A percentile compares a stretch with the other conserved stretches of the same genome.
phyloP scores from a whole-genome alignment of 1,140 invertebrate species.

The Zeugodacus cucurbitae region DNA sequence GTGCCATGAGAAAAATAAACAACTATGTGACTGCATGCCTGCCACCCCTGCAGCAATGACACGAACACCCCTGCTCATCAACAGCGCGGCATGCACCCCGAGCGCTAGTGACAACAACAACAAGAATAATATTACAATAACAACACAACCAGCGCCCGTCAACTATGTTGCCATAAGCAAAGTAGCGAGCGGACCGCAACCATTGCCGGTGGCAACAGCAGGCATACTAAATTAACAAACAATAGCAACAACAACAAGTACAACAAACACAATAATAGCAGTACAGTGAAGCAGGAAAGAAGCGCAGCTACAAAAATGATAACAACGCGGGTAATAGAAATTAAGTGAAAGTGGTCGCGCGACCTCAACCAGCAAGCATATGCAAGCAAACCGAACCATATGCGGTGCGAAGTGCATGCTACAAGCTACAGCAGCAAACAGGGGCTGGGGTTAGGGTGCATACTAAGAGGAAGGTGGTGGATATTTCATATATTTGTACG shows the following conservation, averaged over 20 bases:
- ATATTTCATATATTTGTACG: background rate
- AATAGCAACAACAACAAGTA: background rate
- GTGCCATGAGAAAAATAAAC: conserved; percentile 33
- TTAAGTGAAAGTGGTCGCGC: conserved; percentile 38
- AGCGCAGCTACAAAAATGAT: conserved; percentile 12
- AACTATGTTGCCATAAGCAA: background rate
- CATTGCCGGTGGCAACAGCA: conserved; percentile 5
- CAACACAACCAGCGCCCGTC: background rate
- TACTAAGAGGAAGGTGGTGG: background rate
- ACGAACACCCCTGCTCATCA: background rate
- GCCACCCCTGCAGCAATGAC: background rate
- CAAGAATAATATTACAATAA: background rate
- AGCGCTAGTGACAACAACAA: background rate
- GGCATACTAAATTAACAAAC: conserved; percentile 26
- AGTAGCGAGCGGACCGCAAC: background rate
- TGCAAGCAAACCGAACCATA: conserved; percentile 45
- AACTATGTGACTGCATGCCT: no score
- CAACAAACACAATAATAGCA: background rate
- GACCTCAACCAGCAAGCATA: conserved; percentile 51
- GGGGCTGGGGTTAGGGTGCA: background rate
- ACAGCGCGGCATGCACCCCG: background rate
- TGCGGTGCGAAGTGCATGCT: background rate
- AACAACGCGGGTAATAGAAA: conserved; percentile 32
- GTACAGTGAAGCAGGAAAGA: background rate
- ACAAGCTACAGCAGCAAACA: background rate